Base-by-base conservation (phyloP, 2,797 vertebrate genomes). In the Urocyon cinereoargenteus region DNA sequence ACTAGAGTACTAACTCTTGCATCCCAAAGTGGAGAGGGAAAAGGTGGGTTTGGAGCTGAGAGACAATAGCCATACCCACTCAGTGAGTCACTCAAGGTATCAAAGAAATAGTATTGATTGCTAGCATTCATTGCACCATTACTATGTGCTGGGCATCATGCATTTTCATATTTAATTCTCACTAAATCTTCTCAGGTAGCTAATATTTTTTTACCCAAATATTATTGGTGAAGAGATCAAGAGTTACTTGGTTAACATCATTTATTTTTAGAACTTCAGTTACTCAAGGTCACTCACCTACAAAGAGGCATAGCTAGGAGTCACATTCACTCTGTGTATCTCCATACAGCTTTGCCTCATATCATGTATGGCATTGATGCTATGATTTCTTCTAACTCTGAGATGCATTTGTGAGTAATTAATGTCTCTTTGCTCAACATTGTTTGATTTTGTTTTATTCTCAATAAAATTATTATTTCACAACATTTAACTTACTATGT, bases 381-480 rank as follows among this genome's bases (percentile, higher is more conserved):
- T n/a, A 3, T 64, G 16, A 10, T 61, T 93, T 91, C 85, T 93
- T 91, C 73, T 79, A 57, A 91, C 10, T 36, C 40, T 26, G 51
- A 86, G 51, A 84, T 86, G 31, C 40, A 14, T 49, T 87, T 86
- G 24, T 70, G 83, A 96, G 40, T 73, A 90, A 61, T 88, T 86
- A 70, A 72, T 73, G 31, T 28, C 28, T 94, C 90, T 94, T 86
- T 92, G 68, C 34, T 83, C 68, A 84, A 84, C 85, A 88, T 18
- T 70, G 24, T 89, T 97, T 96, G 73, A 53, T 95, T 81, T 77
- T 88, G 45, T 81, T 90, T 95, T 90, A 92, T 85, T 89, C 34
- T 70, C 90, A 86, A 75, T 83, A 36, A 95, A 93, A 85, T 87
- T 59, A 86, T 75, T 89, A 75, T 93, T 96, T 93, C 62, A 86